phyloP scores from a whole-genome alignment of 2,888 invertebrate genomes.

The Plebejus melissa region DNA sequence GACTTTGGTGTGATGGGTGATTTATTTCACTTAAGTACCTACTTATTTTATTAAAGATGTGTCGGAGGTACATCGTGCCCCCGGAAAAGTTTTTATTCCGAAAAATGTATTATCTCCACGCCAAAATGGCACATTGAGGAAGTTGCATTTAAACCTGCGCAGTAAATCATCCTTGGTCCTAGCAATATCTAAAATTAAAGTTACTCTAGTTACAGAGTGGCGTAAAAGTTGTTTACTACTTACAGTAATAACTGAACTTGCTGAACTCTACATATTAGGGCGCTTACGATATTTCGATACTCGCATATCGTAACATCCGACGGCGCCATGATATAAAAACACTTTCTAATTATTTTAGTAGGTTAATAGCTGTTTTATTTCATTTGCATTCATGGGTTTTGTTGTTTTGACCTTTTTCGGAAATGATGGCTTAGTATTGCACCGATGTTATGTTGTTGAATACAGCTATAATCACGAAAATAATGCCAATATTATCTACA shows the following conservation, averaged over 20 bases:
- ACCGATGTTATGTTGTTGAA: background rate
- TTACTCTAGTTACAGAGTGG: background rate
- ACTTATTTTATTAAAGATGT: too few relatives aligned
- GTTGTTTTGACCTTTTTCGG: slow-evolving; percentile 2
- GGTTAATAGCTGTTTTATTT: background rate
- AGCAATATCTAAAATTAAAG: background rate
- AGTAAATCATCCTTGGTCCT: too few relatives aligned
- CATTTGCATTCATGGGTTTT: background rate
- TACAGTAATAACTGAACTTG: background rate
- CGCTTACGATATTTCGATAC: background rate
- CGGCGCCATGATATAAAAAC: slow-evolving; percentile 6
- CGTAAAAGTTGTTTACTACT: background rate
- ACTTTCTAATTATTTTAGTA: slow-evolving; percentile 24
- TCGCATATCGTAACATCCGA: slow-evolving; percentile 16
- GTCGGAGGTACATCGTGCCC: too few relatives aligned
- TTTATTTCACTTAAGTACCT: too few relatives aligned
- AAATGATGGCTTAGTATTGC: background rate
- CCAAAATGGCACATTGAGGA: too few relatives aligned
- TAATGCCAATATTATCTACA: too few relatives aligned
- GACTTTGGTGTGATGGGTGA: too few relatives aligned
- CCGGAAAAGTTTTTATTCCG: too few relatives aligned
- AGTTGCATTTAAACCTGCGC: too few relatives aligned
- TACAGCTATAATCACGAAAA: background rate
- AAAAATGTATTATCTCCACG: too few relatives aligned
- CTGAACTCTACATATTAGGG: background rate